Evolutionary conservation across 2,888 invertebrate genomes (phyloP).

Genomic region (Agriopis marginaria): DNA sequence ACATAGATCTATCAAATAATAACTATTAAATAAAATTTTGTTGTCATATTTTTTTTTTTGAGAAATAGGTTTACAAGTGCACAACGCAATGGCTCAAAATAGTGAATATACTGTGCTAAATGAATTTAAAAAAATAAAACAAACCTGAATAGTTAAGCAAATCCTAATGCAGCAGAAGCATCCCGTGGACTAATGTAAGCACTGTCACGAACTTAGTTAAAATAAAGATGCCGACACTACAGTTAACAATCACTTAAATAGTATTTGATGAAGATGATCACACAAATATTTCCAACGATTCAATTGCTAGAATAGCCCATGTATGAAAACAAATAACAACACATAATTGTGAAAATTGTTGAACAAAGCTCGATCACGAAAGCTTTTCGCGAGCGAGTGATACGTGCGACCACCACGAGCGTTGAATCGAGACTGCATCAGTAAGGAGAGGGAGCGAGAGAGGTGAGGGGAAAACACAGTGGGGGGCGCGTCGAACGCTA

Average conservation of each 20-base stretch:
- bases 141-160: conserved; percentile 65
- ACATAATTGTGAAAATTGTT: conserved; percentile 66
- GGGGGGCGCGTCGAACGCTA: conserved; percentile 69
- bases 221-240: conserved; percentile 72
- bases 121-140: conserved; percentile 2
- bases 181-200: conserved; percentile 69
- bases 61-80: too few relatives aligned
- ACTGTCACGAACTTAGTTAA: conserved; percentile 74
- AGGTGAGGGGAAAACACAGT: conserved; percentile 61
- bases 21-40: too few relatives aligned
- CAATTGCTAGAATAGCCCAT: conserved; percentile 51
- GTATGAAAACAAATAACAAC: conserved; percentile 60
- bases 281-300: conserved; percentile 62
- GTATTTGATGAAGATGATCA: conserved; percentile 41
- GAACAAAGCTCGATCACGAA: conserved; percentile 81
- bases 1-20: too few relatives aligned
- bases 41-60: too few relatives aligned
- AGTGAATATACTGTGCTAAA: too few relatives aligned
- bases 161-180: conserved; percentile 71
- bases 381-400: conserved; percentile 61
- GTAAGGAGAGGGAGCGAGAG: conserved; percentile 53
- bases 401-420: conserved; percentile 55
- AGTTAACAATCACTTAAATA: conserved; percentile 64
- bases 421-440: conserved; percentile 78
- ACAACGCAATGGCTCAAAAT: too few relatives aligned